Base-by-base conservation (phyloP, 2,113 vertebrate species). In the Campylorhamphus procurvoides region DNA sequence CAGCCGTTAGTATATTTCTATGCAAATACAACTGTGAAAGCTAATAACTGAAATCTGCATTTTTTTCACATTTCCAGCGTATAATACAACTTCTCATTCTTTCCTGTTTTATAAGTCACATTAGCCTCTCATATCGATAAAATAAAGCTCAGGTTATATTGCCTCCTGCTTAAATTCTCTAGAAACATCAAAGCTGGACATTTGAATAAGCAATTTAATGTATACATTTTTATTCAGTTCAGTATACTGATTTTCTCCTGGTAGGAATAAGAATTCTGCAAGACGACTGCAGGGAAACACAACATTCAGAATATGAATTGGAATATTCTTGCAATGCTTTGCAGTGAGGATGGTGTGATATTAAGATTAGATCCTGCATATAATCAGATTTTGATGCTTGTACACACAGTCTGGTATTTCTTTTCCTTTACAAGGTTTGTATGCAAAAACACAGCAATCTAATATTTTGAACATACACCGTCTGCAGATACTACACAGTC, bases 151-250 rank as follows among this genome's bases (percentile, higher is more conserved):
- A 92, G 94, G 94, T 96, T 97, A 93, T 97, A 97, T 97, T 96
- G 88, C 74, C 69, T 96, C 59, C 92, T 97, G 97, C 96, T 98
- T 98, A 96, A 96, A 98, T 98, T 98, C 89, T 92, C 96, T 97
- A 94, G 95, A 95, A 97, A 97, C 97, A 97, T 97, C 97, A 97
- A 96, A 97, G 96, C 94, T 94, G 97, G 94, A 96, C 97, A 97
- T 98, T 95, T 98, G 97, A 98, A 98, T 98, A 98, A 97, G 96
- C 96, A 98, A 98, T 97, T 97, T 98, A 98, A 98, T 97, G 93
- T 97, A 98, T 95, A 98, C 80, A 97, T 98, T 98, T 98, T 98
- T 97, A 98, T 98, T 97, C 97, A 97, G 90, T 96, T 98, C 97
- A 91, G 92, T 97, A 96, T 97, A 97, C 97, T 97, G 96, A 97